Conservation (phyloP, 2,113 vertebrate genomes). For the Taxidea taxus region DNA sequence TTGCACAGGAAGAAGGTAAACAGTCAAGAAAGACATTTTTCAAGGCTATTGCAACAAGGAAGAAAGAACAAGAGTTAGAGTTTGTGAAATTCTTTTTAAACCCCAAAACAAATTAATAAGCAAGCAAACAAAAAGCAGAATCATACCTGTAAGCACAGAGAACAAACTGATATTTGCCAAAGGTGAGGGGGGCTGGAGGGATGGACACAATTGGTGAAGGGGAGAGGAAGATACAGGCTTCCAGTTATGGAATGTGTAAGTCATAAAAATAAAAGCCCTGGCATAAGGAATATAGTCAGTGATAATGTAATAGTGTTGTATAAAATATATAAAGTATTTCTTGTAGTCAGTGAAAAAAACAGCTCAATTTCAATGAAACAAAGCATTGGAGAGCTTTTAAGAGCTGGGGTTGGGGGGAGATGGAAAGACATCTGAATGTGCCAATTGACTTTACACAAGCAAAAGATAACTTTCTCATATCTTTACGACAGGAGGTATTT, state of each 20-base stretch:
- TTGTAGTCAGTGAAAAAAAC: not conserved
- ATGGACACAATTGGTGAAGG: not conserved
- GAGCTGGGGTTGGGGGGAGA: not conserved
- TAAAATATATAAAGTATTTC: not conserved
- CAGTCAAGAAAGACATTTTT: not conserved
- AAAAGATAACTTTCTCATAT: not conserved
- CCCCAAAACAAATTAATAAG: not conserved
- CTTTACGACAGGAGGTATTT: not conserved
- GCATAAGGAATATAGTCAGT: not conserved
- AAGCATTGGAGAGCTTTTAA: not conserved
- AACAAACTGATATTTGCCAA: not conserved
- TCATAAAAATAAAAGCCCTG: too few species aligned
- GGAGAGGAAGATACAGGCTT: not conserved
- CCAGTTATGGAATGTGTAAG: not conserved
- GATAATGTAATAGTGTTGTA: not conserved
- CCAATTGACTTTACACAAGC: not conserved
- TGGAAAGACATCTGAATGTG: not conserved
- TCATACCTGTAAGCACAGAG: not conserved
- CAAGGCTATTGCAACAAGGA: not conserved
- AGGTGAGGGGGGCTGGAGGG: not conserved
- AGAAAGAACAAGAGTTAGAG: not conserved
- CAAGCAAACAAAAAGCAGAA: not conserved
- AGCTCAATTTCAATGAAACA: not conserved
- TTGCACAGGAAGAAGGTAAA: not conserved
- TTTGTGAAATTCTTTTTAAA: not conserved